Percentiles rank a stretch among this genome's conserved stretches.
Evolutionary conservation across 2,888 invertebrate genomes (phyloP).

Genomic region (Lucinisca nassula): DNA sequence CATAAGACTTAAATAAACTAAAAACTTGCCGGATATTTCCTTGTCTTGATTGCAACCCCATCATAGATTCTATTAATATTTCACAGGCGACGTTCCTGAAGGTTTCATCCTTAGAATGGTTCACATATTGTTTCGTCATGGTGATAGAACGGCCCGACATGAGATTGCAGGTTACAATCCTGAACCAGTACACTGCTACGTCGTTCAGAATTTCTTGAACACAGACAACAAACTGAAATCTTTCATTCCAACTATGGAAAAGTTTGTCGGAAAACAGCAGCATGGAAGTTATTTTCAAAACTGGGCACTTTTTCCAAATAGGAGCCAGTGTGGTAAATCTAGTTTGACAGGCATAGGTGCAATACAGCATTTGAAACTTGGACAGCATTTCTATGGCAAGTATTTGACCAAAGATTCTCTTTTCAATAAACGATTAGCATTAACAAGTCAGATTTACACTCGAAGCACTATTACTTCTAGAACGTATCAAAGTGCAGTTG

Average conservation of each 20-base stretch:
- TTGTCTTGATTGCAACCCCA: too few relatives aligned
- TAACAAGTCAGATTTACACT: conserved; percentile 89
- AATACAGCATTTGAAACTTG: conserved; percentile 94
- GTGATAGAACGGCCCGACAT: conserved; percentile 95
- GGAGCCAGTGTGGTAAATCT: conserved; percentile 92
- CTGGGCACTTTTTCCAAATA: conserved; percentile 82
- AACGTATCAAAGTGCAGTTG: conserved; percentile 96
- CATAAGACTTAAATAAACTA: too few relatives aligned
- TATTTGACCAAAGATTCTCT: conserved; percentile 86
- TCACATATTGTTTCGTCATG: conserved; percentile 92
- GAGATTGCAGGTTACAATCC: conserved; percentile 92
- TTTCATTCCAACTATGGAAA: conserved; percentile 61
- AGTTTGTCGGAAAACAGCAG: conserved; percentile 88
- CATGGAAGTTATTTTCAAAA: conserved; percentile 71
- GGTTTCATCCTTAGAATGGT: conserved; percentile 78
- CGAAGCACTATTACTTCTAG: conserved; percentile 95
- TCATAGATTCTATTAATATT: too few relatives aligned
- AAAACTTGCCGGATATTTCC: too few relatives aligned
- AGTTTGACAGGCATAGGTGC: conserved; percentile 95
- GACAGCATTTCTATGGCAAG: conserved; percentile 90
- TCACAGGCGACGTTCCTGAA: conserved; percentile 65
- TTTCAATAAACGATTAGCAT: conserved; percentile 81
- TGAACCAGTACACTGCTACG: background rate
- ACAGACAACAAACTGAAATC: conserved; percentile 37
- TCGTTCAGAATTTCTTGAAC: background rate